Percentiles rank a stretch among this genome's conserved stretches.
Evolutionary conservation across 2,888 invertebrate genomes (phyloP).

Genomic region (Mesochorus sp.): DNA sequence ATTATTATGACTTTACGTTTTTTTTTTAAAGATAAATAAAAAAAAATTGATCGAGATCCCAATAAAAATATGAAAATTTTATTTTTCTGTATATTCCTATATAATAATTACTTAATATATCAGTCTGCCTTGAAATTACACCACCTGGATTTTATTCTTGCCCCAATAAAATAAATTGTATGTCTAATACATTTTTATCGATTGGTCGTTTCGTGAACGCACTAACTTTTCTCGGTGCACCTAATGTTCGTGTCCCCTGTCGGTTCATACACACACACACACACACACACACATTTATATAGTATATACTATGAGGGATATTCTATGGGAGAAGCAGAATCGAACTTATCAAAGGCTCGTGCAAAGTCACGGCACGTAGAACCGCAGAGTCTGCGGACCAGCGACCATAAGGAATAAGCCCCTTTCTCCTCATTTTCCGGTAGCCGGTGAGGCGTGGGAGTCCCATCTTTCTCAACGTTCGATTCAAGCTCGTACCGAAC

Average conservation of each 20-base stretch:
- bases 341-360: constrained; percentile 52
- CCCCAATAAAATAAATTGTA: too few species aligned
- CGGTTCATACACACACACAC: not conserved
- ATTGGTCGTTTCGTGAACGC: constrained; percentile 40
- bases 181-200: constrained; percentile 34
- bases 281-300: not conserved
- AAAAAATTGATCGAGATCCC: too few species aligned
- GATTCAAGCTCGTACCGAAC: constrained; percentile 12
- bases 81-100: too few species aligned
- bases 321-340: constrained; percentile 11
- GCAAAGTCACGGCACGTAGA: constrained; percentile 57
- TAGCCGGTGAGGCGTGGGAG: not conserved
- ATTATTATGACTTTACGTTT: too few species aligned
- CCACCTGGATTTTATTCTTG: too few species aligned
- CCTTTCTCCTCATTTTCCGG: too few species aligned
- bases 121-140: too few species aligned
- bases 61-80: not conserved
- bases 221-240: constrained; percentile 15
- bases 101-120: too few species aligned
- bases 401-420: constrained; percentile 48
- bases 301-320: constrained; percentile 8
- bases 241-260: too few species aligned
- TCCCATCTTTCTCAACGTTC: constrained; percentile 8
- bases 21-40: too few species aligned
- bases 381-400: constrained; percentile 49